phyloP scores from a whole-genome alignment of 2,113 vertebrate species.

The Symphodus melops region DNA sequence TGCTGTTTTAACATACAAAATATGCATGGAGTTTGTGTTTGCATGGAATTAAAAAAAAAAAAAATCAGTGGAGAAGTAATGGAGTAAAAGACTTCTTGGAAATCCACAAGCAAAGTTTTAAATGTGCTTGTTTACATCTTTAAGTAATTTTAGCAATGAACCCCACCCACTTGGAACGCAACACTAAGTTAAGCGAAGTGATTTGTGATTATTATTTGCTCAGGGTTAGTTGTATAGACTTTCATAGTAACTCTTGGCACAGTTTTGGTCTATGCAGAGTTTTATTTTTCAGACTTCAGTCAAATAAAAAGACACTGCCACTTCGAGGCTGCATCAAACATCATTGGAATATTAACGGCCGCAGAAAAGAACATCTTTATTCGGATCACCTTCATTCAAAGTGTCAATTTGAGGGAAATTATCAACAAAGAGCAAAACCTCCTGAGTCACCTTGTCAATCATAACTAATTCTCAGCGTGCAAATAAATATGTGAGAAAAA shows the following conservation, averaged over 20 bases:
- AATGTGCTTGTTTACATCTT: neutral
- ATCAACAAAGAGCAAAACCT: neutral
- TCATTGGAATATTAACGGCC: constrained; percentile 10
- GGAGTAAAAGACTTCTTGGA: neutral
- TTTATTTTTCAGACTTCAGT: neutral
- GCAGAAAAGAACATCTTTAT: constrained; percentile 10
- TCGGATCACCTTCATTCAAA: constrained; percentile 1
- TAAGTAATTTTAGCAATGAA: neutral
- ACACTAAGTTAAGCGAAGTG: too few relatives aligned
- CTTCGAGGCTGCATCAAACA: constrained; percentile 1
- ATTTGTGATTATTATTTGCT: constrained; percentile 16
- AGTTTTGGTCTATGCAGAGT: neutral
- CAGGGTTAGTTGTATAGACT: constrained; percentile 10
- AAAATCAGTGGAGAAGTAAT: too few relatives aligned
- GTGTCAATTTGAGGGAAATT: neutral
- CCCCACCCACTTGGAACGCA: neutral
- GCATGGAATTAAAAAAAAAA: too few relatives aligned
- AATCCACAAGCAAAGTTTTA: neutral
- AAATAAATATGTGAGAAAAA: neutral
- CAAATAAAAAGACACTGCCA: neutral
- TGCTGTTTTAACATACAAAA: neutral
- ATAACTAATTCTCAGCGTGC: neutral
- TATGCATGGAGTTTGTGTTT: too few relatives aligned
- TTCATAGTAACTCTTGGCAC: neutral
- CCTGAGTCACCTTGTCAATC: neutral